These are phyloP conservation scores for Pygoscelis adeliae DNA, from an alignment of 2,113 vertebrate species.

Conservation along the genomic window DNA sequence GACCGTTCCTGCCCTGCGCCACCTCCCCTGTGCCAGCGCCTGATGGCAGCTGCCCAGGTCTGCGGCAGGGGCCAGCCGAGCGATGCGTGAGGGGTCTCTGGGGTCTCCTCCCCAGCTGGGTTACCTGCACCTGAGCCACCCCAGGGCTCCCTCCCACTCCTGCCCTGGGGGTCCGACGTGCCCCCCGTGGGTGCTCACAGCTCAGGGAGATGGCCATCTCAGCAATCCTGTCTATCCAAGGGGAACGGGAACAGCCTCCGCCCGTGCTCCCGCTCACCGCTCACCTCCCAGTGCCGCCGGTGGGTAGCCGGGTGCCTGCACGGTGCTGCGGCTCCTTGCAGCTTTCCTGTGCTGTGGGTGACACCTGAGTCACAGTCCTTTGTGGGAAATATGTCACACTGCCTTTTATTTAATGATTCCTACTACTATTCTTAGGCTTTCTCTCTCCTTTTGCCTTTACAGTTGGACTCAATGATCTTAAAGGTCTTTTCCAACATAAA, in stretches of 20 bases:
- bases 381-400: not conserved
- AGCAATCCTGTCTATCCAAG: not conserved
- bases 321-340: not conserved
- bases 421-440: fast-evolving
- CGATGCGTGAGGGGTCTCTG: not conserved
- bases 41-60: fast-evolving
- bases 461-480: not conserved
- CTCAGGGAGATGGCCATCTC: fast-evolving
- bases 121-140: not conserved
- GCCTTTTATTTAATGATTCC: not conserved
- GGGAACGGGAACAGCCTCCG: not conserved
- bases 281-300: fast-evolving
- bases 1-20: not conserved
- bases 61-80: fast-evolving
- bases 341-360: not conserved
- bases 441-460: not conserved
- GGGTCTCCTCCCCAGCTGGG: not conserved
- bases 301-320: too few species aligned
- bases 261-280: fast-evolving
- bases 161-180: fast-evolving
- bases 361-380: not conserved
- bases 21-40: not conserved
- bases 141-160: not conserved
- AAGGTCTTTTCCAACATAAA: not conserved
- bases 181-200: not conserved